Percentiles rank a stretch among this genome's conserved stretches.
phyloP scores from a whole-genome alignment of 1,140 invertebrate genomes.

The Diabrotica undecimpunctata region DNA sequence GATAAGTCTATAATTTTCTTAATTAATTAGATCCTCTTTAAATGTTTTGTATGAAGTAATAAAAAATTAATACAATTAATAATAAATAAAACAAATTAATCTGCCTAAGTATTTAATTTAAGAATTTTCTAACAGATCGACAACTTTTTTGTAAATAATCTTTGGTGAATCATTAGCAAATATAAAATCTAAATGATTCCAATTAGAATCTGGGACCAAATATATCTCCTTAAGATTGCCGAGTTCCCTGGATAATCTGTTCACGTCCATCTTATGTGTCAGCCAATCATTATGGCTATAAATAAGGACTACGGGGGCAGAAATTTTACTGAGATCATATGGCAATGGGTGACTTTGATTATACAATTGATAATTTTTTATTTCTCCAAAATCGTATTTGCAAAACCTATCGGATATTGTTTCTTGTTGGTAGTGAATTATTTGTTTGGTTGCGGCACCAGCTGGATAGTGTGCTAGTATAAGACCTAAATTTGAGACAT shows the following conservation, averaged over 20 bases:
- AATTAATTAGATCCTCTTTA: too few relatives aligned
- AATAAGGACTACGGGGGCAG: conserved; percentile 53
- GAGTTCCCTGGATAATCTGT: conserved; percentile 41
- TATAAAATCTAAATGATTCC: conserved; percentile 60
- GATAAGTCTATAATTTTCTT: too few relatives aligned
- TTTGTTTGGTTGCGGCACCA: conserved; percentile 70
- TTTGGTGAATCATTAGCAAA: conserved; percentile 54
- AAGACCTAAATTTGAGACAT: conserved; percentile 57
- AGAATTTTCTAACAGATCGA: conserved; percentile 33
- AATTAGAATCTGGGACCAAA: conserved; percentile 50
- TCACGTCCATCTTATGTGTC: conserved; percentile 49
- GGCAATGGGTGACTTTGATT: conserved; percentile 44
- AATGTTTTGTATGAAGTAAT: neutral
- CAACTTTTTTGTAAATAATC: conserved; percentile 53
- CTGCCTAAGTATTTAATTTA: neutral
- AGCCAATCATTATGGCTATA: conserved; percentile 55
- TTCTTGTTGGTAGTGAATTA: conserved; percentile 65
- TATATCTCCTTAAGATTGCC: conserved; percentile 43
- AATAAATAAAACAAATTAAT: neutral
- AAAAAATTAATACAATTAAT: neutral
- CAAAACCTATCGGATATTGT: conserved; percentile 56
- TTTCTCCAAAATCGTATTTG: conserved; percentile 54
- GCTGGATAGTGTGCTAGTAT: conserved; percentile 71
- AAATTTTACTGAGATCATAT: conserved; percentile 55
- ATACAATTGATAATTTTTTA: conserved; percentile 39